Base-by-base conservation (phyloP, 2,797 vertebrate species). In the Sitta carolinensis region DNA sequence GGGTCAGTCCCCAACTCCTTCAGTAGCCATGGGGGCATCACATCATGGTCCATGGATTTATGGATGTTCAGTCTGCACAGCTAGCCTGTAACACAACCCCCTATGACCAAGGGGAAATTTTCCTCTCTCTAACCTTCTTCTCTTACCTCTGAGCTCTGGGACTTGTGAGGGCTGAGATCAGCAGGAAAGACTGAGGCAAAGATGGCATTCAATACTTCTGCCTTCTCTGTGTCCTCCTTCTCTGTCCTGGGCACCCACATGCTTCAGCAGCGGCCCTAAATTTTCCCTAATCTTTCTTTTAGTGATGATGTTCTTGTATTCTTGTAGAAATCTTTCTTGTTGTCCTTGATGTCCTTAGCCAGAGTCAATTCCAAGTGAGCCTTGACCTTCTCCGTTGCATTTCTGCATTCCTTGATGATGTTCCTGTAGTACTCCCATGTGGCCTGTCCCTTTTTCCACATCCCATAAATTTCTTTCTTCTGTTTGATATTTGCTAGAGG, bases 191-290 rank as follows among this genome's bases (percentile, higher is more conserved):
- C 40, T 29, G 22, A 63, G 23, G 7, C 16, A 48, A 73, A 64
- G 13, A 25, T 11, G 9, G 3, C 13, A 48, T 29, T 48, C 42
- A 55, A 8, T n/a, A 38, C 4, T 64, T 64, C 25, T n/a, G 42
- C 11, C 21, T 64, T 64, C 30, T 57, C 20, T 57, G 26, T 34
- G 9, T 50, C 16, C 5, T 73, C 27, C 3, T 38, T 36, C 27
- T 58, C 27, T 47, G 16, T 48, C 14, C 26, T 42, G 25, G 26
- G 30, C 7, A 48, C 5, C 20, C 13, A 48, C 0, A 0, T 30
- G 16, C 26, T 48, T 64, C 42, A 40, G 7, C 25, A 64, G 13
- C 1, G 0, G 17, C 32, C 11, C 7, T 2, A 8, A 11, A 34
- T 74, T 64, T 84, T 25, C 20, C 29, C 20, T 17, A 11, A 26